Base-by-base conservation (phyloP, 1,140 invertebrate genomes). In the Hestina assimilis region DNA sequence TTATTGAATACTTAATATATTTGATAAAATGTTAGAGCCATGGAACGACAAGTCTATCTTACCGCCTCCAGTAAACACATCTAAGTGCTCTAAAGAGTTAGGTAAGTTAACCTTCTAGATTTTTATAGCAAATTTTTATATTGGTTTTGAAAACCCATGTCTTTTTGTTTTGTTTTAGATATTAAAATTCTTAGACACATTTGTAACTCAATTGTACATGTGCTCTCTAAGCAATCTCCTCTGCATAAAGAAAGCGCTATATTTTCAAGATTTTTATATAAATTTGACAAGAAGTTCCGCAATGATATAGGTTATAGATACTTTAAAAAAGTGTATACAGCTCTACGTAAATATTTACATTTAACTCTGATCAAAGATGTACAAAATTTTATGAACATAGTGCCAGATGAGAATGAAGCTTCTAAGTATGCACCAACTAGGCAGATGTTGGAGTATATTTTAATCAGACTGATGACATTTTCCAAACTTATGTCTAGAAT, bases 251-350 rank as follows among this genome's bases (percentile, higher is more conserved):
- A 92, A 78, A 89, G 89, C 59, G 90, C 91, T 29, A 60, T 92
- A 35, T 63, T 92, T 11, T 91, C 90, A 38, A 81, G 91, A 60
- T 72, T 92, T 63, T 77, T 92, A 24, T 92, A 92, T 59, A 89
- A 91, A 60, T 91, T 90, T 83, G 91, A 91, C 63, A 89, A 83
- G 41, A 92, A 92, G 79, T 92, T 92, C 69, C 82, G 91, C 26
- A 86, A 77, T 59, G 91, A 92, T 52, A 92, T 91, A 55, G 92
- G 91, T 1, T 83, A 91, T 23, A 90, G 90, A 60, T 84, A 83
- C 52, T 90, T 92, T 66, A 89, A 87, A 64, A 92, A 90, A 75
- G 79, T 91, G 0, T 90, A 91, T 41, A 83, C 85, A 58, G 88
- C 89, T 2, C 62, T 92, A 26, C 69, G 89, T 9, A 91, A 89